phyloP scores from a whole-genome alignment of 1,140 invertebrate genomes.

The Semibalanus balanoides region DNA sequence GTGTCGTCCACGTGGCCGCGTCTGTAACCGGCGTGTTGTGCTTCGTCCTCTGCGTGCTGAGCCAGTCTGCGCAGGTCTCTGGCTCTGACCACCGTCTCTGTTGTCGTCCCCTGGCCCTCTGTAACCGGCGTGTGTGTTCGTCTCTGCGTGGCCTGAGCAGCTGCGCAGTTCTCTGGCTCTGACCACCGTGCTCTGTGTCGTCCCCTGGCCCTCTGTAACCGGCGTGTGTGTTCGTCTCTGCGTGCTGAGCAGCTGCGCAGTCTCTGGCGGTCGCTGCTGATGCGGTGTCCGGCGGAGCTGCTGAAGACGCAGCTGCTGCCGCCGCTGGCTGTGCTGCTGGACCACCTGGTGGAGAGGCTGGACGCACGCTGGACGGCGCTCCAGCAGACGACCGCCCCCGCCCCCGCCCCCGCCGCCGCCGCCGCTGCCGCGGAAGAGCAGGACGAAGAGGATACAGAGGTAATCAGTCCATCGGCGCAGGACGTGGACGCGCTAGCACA shows the following conservation, averaged over 20 bases:
- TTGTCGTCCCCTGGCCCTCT: neutral
- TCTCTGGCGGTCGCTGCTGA: neutral
- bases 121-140: no score
- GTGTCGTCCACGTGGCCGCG: no score
- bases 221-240: neutral
- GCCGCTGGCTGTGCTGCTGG: neutral
- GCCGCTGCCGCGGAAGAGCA: neutral
- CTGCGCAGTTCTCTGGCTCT: no score
- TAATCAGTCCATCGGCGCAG: neutral
- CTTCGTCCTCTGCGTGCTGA: no score
- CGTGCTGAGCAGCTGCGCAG: neutral
- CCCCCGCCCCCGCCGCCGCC: no score
- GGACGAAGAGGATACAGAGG: neutral
- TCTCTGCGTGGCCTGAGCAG: no score
- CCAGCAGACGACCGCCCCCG: neutral
- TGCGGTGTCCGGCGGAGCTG: neutral
- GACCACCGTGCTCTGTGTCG: no score
- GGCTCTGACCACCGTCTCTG: no score
- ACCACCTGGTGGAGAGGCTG: neutral
- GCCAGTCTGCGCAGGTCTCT: no score
- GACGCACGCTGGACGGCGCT: neutral
- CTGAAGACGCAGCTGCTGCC: neutral
- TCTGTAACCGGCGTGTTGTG: no score
- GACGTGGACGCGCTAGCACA: no score
- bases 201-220: neutral